Base-by-base conservation (phyloP, 2,113 vertebrate species). In the Capricornis sumatraensis region DNA sequence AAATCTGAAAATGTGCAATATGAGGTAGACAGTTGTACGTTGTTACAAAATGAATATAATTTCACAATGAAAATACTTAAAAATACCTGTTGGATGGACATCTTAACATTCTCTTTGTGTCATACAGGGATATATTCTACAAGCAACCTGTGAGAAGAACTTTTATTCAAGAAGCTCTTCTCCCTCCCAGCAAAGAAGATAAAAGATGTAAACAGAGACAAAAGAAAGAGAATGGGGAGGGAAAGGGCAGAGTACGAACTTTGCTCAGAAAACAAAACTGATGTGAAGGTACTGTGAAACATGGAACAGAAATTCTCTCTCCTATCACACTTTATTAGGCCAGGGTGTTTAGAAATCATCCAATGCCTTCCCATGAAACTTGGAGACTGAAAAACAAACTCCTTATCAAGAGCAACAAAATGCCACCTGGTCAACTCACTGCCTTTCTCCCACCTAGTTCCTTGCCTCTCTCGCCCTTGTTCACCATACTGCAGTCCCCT, bases 51-150 rank as follows among this genome's bases (percentile, higher is more conserved):
- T 57, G 5, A 86, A 87, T 87, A 76, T 53, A 82, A 95, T 87
- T 96, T 93, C 84, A 94, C 62, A 89, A 57, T 92, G 40, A 93
- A 89, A 95, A 27, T 83, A 86, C 52, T 71, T 52, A 47, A 55
- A 67, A 82, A 93, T 91, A 47, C 76, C 33, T 83, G 27, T 82
- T 89, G 33, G 27, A 52, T 79, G 17, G 52, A 52, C 21, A 47
- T 2, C 23, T 94, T 47, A 82, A 87, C 45, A 23, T 81, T 91
- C 28, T 67, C 21, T 33, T 84, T 43, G 27, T 33, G 40, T 92
- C 23, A 47, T 1, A 47, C 6, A 82, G 47, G n/a, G 13, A 97
- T 87, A 87, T 62, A 57, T 76, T 50, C n/a, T 81, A 30, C 17
- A 95, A 60, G 53, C 93, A 96, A 89, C 8, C 36, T 87, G 13